These are phyloP conservation scores for Lates calcarifer DNA, from an alignment of 2,113 vertebrate species.

Conservation along the genomic window DNA sequence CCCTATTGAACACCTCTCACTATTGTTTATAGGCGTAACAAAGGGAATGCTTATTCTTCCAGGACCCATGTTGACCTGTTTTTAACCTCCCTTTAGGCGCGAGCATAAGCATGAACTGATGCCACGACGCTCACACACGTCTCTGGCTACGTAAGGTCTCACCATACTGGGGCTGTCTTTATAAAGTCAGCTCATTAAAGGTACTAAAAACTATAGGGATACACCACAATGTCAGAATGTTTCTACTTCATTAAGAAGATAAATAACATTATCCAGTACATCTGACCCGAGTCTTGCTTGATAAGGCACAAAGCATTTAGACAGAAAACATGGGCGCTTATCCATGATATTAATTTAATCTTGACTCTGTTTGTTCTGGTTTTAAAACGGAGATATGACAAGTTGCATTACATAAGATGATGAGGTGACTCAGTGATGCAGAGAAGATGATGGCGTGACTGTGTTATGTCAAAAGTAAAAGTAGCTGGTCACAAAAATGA, in stretches of 20 bases:
- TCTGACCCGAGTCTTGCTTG: constrained; percentile 4
- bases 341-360: constrained; percentile 22
- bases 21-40: constrained; percentile 49
- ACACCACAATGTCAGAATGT: constrained; percentile 37
- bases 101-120: not conserved
- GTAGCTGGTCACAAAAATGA: not conserved
- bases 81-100: constrained; percentile 49
- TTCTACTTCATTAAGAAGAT: constrained; percentile 20
- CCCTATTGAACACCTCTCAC: constrained; percentile 47
- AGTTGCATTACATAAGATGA: constrained; percentile 34
- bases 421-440: not conserved
- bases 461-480: not conserved
- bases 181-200: not conserved
- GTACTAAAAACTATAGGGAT: not conserved
- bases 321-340: constrained; percentile 8
- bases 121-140: not conserved
- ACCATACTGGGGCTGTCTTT: not conserved
- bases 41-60: constrained; percentile 67
- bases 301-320: constrained; percentile 30
- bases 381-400: constrained; percentile 8
- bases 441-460: not conserved
- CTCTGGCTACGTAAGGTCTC: constrained; percentile 7
- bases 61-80: constrained; percentile 47
- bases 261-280: not conserved
- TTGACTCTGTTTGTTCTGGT: constrained; percentile 53